Conservation (phyloP, 2,888 invertebrate genomes). For the Macaria notata region DNA sequence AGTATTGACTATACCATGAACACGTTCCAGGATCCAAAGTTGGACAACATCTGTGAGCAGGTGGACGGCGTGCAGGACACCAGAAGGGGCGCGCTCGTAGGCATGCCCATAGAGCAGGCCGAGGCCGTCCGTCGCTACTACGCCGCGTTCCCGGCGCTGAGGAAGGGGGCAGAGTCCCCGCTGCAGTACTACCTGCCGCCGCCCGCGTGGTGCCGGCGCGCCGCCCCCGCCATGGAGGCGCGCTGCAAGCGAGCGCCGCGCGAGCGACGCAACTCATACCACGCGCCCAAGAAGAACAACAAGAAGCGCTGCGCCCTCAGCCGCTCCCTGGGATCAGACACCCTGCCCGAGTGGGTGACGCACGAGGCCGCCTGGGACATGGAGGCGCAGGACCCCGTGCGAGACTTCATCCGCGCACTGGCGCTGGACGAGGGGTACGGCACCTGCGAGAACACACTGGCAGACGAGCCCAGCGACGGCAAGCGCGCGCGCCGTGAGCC, state of each 20-base stretch:
- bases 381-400: constrained; percentile 74
- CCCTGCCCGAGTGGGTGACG: constrained; percentile 81
- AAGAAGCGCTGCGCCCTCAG: constrained; percentile 68
- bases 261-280: constrained; percentile 71
- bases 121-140: constrained; percentile 89
- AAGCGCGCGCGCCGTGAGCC: constrained; percentile 61
- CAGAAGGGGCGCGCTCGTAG: constrained; percentile 72
- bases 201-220: constrained; percentile 72
- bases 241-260: constrained; percentile 45
- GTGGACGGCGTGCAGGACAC: constrained; percentile 89
- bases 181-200: constrained; percentile 72
- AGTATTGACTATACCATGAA: constrained; percentile 13
- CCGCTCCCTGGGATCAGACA: constrained; percentile 66
- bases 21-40: constrained; percentile 87
- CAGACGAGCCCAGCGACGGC: constrained; percentile 61
- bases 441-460: constrained; percentile 75
- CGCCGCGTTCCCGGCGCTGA: constrained; percentile 89
- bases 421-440: constrained; percentile 78
- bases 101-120: constrained; percentile 78
- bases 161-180: constrained; percentile 73
- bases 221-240: constrained; percentile 58
- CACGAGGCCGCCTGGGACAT: constrained; percentile 79
- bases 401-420: constrained; percentile 73
- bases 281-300: constrained; percentile 63
- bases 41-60: constrained; percentile 92